These are phyloP conservation scores for Myiothlypis chrysogaster DNA, from an alignment of 2,797 vertebrate species.

Conservation along the genomic window DNA sequence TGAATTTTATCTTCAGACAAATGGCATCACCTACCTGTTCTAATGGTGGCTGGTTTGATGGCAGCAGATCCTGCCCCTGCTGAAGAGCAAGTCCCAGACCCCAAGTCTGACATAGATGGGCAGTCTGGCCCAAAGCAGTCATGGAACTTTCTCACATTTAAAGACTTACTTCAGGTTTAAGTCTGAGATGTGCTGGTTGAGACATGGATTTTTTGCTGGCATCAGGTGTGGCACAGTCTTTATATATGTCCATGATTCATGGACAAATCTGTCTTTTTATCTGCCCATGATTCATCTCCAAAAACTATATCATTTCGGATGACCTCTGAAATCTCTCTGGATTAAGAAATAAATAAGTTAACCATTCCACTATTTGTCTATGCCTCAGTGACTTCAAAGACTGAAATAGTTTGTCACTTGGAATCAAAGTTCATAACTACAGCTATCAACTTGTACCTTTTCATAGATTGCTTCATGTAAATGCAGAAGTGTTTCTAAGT, in stretches of 20 bases:
- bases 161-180: background rate
- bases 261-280: background rate
- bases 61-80: background rate
- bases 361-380: background rate
- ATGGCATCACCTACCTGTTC: background rate
- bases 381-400: background rate
- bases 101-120: background rate
- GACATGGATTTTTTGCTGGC: accelerated
- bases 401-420: background rate
- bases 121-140: background rate
- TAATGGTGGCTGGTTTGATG: background rate
- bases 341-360: background rate
- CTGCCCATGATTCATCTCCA: background rate
- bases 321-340: background rate
- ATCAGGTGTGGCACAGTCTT: background rate
- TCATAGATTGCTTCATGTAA: background rate
- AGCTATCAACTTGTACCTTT: background rate
- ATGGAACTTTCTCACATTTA: background rate
- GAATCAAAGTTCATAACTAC: background rate
- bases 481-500: background rate
- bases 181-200: background rate
- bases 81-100: background rate
- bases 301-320: background rate
- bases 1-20: background rate
- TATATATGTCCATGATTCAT: background rate